Evolutionary conservation across 2,888 invertebrate genomes (phyloP), one percentile per base, ranked within the genome.

Genomic region (Arrhopalites spinosus): DNA sequence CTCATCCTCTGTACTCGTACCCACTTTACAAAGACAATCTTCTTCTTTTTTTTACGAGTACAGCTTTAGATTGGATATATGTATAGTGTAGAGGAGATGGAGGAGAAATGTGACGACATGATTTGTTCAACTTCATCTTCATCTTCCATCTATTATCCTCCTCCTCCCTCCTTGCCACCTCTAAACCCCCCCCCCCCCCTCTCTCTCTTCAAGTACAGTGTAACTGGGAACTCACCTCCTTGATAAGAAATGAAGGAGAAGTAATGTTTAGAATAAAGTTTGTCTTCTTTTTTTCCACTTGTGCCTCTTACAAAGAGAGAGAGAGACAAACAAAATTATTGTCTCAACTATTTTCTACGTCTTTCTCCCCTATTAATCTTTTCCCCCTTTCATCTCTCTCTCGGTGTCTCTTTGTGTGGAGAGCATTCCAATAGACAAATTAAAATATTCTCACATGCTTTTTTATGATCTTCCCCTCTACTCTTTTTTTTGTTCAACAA

Each of bases 21-120:
- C 15, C 45, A 45, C 47, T 17, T n/a, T n/a, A n/a, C n/a, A n/a
- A 36, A 36, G 36, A 36, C 36, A 36, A 36, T 36, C 36, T 1
- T 53, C 23, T 53, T 53, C n/a, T 53, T n/a, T n/a, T 23, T 53
- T n/a, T 53, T 20, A 1, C n/a, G n/a, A n/a, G n/a, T n/a, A n/a
- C n/a, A n/a, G 1, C 5, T 53, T n/a, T 53, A n/a, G 17, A 53
- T 1, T n/a, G 53, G 5, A 20, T 13, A 47, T 47, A 1, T 47
- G 7, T 47, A 47, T 47, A 53, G 20, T 15, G 53, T n/a, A 1
- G 53, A 53, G 20, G 53, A n/a, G 53, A 53, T 15, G 27, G n/a
- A 53, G 69, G n/a, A 53, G 66, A 66, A 74, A 73, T 45, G 36
- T 77, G 69, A 73, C 73, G 77, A 77, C 69, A 74, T 77, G 73